phyloP scores from a whole-genome alignment of 2,113 vertebrate genomes.

The Carassius carassius region DNA sequence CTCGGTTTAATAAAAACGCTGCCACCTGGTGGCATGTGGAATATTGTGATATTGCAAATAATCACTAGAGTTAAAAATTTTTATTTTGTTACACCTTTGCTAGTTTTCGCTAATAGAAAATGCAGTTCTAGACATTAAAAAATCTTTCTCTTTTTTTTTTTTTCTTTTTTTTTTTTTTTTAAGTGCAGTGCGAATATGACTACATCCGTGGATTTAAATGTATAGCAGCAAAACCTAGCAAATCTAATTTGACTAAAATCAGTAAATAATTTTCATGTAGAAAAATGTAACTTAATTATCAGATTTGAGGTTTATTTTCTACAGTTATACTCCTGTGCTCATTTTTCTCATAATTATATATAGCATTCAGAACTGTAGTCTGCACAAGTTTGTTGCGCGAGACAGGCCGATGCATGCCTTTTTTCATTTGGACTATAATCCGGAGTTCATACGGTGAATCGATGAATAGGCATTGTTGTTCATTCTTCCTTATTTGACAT shows the following conservation, averaged over 20 bases:
- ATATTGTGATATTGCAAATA: neutral
- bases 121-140: neutral
- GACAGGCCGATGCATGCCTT: slow-evolving; percentile 15
- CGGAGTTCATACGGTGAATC: neutral
- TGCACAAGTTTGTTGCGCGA: neutral
- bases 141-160: neutral
- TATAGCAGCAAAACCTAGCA: neutral
- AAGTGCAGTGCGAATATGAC: neutral
- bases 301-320: neutral
- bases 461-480: slow-evolving; percentile 1
- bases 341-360: neutral
- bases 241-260: neutral
- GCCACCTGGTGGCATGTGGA: slow-evolving; percentile 69
- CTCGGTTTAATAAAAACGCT: slow-evolving; percentile 48
- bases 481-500: slow-evolving; percentile 16
- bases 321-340: neutral
- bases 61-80: neutral
- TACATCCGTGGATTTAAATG: neutral
- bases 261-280: neutral
- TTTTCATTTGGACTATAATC: slow-evolving; percentile 1
- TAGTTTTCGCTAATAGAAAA: neutral
- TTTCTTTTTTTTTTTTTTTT: neutral
- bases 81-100: neutral
- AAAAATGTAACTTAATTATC: neutral
- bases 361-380: neutral